Conservation (phyloP, 2,113 vertebrate genomes). For the Eurystomus gularis region DNA sequence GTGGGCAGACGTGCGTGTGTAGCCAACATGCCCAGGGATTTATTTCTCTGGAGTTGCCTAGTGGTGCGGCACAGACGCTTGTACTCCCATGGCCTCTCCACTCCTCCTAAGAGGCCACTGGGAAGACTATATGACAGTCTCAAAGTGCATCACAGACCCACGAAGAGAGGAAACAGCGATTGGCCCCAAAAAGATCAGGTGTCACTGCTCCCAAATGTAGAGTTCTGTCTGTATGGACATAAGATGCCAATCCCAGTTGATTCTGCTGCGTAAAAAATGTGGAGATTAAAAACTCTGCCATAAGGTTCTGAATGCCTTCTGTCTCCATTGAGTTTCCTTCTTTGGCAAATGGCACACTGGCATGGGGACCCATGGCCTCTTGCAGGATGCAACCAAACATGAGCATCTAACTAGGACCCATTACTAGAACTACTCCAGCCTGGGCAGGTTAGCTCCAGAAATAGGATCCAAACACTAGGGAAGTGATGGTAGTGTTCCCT, state of each 20-base stretch:
- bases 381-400: neutral
- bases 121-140: neutral
- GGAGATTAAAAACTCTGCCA: neutral
- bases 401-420: neutral
- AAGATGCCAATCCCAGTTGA: neutral
- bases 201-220: neutral
- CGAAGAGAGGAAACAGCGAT: neutral
- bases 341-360: neutral
- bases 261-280: neutral
- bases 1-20: conserved; percentile 58
- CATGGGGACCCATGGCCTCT: neutral
- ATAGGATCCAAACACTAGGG: neutral
- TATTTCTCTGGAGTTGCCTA: conserved; percentile 56
- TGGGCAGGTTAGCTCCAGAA: neutral
- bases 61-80: conserved; percentile 12
- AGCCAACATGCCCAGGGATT: conserved; percentile 59
- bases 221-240: neutral
- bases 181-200: neutral
- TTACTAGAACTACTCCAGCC: neutral
- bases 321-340: neutral
- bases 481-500: neutral
- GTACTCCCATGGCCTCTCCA: conserved; percentile 44
- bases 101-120: conserved; percentile 33
- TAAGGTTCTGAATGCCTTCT: accelerated
- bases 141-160: neutral